These are phyloP conservation scores for Vollenhovia emeryi DNA, from an alignment of 1,140 invertebrate species.

Conservation along the genomic window DNA sequence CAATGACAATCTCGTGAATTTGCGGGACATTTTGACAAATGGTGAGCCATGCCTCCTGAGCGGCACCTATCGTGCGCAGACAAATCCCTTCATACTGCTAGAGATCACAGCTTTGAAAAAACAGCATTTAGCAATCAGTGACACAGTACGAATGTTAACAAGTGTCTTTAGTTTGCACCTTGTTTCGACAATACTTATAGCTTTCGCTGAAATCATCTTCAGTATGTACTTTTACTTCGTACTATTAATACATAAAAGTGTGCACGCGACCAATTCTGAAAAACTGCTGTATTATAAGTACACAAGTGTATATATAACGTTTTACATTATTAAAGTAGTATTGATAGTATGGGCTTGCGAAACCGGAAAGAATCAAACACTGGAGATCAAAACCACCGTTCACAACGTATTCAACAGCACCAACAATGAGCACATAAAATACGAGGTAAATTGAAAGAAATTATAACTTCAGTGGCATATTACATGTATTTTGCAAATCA, in stretches of 20 bases:
- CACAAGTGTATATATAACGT: no score
- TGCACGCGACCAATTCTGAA: no score
- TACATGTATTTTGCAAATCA: background rate
- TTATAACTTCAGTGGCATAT: background rate
- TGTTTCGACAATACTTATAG: slow-evolving; percentile 63
- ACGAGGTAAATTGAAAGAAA: background rate
- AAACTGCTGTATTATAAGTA: no score
- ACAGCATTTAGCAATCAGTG: background rate
- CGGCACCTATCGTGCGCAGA: slow-evolving; percentile 67
- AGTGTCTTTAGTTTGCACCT: slow-evolving; percentile 74
- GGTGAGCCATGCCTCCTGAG: slow-evolving; percentile 71
- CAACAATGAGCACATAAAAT: background rate
- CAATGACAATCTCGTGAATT: background rate
- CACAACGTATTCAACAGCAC: background rate
- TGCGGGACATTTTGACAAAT: background rate
- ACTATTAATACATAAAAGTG: no score
- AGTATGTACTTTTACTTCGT: slow-evolving; percentile 80
- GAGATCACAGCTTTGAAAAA: background rate
- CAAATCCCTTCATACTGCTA: slow-evolving; percentile 69
- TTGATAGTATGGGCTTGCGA: background rate
- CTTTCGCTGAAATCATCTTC: slow-evolving; percentile 79
- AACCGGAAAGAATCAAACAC: background rate
- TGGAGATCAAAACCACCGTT: background rate
- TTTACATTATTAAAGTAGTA: background rate
- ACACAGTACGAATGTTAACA: background rate